These are phyloP conservation scores for Enteromius paludinosus DNA, from an alignment of 2,797 vertebrate species.

Conservation along the genomic window DNA sequence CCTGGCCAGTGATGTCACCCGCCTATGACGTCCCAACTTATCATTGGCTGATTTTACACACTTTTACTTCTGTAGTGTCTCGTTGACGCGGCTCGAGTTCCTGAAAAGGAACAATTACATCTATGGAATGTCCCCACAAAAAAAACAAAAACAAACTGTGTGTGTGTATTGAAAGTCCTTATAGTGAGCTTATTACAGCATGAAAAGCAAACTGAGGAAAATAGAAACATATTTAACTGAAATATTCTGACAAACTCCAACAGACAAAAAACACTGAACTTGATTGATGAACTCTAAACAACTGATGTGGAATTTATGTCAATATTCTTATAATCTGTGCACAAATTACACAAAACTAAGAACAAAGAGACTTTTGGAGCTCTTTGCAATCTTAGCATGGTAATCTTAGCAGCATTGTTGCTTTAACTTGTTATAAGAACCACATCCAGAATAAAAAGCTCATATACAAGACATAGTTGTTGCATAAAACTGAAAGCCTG, in stretches of 20 bases:
- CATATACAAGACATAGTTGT: conserved; percentile 48
- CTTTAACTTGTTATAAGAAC: background rate
- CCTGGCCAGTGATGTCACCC: too few relatives aligned
- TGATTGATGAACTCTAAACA: background rate
- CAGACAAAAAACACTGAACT: background rate
- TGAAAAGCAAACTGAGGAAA: background rate
- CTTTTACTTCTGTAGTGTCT: too few relatives aligned
- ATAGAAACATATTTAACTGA: background rate
- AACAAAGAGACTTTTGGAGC: background rate
- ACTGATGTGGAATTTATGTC: background rate
- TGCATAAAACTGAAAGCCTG: conserved; percentile 61
- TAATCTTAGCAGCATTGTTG: background rate
- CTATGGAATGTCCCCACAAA: background rate
- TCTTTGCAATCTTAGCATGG: background rate
- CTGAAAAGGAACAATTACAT: background rate
- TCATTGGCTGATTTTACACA: too few relatives aligned
- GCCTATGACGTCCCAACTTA: too few relatives aligned
- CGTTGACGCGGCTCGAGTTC: too few relatives aligned
- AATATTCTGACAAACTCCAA: background rate
- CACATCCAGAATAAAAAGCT: conserved; percentile 36
- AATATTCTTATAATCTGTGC: background rate
- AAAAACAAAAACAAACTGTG: background rate
- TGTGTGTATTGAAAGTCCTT: background rate
- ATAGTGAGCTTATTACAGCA: background rate
- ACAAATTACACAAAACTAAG: background rate